A percentile compares a stretch with the other conserved stretches of the same genome.
phyloP scores from a whole-genome alignment of 2,113 vertebrate genomes.

The Dipodomys ordii region DNA sequence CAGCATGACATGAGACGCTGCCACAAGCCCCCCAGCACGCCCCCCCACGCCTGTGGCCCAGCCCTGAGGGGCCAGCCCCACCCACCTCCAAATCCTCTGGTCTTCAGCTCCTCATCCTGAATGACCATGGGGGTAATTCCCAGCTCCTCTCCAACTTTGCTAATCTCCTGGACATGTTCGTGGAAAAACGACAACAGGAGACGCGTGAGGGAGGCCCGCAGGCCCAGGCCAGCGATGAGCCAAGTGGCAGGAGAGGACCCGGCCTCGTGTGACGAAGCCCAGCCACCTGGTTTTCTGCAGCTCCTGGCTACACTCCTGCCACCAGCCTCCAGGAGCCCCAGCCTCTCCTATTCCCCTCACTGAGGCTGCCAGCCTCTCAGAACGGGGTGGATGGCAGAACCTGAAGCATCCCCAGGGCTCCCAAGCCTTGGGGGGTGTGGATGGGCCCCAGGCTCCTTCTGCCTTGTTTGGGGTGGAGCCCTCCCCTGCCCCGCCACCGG shows the following conservation, averaged over 20 bases:
- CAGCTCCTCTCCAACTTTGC: conserved; percentile 92
- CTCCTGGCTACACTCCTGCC: background rate
- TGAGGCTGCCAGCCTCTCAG: background rate
- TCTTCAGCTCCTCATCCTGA: conserved; percentile 94
- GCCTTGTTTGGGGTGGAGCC: background rate
- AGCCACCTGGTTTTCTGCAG: background rate
- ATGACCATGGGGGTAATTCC: conserved; percentile 94
- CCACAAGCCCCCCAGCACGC: rapidly evolving
- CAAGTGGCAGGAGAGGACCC: rapidly evolving
- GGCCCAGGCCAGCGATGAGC: background rate
- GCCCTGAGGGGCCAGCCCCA: background rate
- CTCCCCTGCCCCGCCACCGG: too few species aligned
- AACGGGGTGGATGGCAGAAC: background rate
- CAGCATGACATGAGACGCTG: background rate
- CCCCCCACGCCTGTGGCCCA: background rate
- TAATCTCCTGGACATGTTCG: conserved; percentile 92
- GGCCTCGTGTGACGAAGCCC: background rate
- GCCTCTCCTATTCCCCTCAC: background rate
- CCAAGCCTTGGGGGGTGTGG: background rate
- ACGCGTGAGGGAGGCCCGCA: background rate
- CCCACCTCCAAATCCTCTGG: conserved; percentile 96
- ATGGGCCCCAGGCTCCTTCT: background rate
- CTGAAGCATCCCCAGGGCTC: background rate
- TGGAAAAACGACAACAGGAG: conserved; percentile 52
- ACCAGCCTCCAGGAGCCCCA: background rate